phyloP scores from a whole-genome alignment of 2,797 vertebrate species.

The Pseudochromis fuscus region DNA sequence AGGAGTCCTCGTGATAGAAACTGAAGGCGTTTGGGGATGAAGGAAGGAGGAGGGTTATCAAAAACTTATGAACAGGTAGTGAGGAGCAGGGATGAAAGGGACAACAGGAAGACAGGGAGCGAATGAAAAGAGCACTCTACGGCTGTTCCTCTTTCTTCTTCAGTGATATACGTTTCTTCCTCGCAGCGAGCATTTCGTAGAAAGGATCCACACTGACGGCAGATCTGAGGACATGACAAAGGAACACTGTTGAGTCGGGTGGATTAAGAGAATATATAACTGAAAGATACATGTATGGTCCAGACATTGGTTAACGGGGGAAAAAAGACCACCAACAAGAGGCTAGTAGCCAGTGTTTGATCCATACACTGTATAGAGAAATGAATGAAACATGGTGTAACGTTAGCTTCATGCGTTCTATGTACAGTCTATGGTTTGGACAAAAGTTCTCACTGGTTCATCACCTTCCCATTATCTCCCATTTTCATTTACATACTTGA shows the following conservation, averaged over 20 bases:
- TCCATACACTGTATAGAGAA: too few relatives aligned
- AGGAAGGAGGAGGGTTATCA: constrained; percentile 24
- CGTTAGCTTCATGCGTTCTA: too few relatives aligned
- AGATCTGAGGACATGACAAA: constrained; percentile 81
- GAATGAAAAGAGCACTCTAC: constrained; percentile 58
- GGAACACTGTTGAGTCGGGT: background rate
- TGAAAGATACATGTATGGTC: background rate
- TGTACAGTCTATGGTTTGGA: too few relatives aligned
- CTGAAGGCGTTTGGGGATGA: constrained; percentile 29
- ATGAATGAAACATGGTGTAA: too few relatives aligned
- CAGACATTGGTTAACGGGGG: too few relatives aligned
- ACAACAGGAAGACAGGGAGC: constrained; percentile 43
- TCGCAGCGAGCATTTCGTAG: constrained; percentile 95
- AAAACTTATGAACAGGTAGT: constrained; percentile 20
- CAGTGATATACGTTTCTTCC: constrained; percentile 95
- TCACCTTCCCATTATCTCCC: background rate
- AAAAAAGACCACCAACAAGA: too few relatives aligned
- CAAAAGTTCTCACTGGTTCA: too few relatives aligned
- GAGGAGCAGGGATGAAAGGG: constrained; percentile 22
- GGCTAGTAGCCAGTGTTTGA: too few relatives aligned
- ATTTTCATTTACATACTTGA: constrained; percentile 84
- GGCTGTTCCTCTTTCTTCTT: constrained; percentile 94
- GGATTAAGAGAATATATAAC: background rate
- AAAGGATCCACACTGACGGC: constrained; percentile 95
- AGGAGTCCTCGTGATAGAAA: constrained; percentile 40